Conservation (phyloP, 2,113 vertebrate genomes). For the Macquaria australasica region DNA sequence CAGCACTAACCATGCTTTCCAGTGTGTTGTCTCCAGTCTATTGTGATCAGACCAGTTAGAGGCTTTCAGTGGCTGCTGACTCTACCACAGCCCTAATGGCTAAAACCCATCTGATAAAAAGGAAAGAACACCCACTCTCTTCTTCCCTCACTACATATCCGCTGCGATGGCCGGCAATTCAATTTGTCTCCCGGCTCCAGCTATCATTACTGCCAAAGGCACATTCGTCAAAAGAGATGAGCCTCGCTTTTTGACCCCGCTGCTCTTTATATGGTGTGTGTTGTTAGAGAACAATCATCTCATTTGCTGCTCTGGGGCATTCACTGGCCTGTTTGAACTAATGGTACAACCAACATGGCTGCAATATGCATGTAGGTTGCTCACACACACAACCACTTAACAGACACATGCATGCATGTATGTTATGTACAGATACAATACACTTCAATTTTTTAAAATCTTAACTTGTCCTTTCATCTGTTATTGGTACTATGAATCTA, state of each 20-base stretch:
- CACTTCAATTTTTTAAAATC: background rate
- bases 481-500: background rate
- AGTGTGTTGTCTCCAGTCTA: conserved; percentile 13
- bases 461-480: background rate
- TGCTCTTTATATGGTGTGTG: conserved; percentile 27
- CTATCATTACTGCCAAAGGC: conserved; percentile 58
- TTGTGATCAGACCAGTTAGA: conserved; percentile 38
- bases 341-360: background rate
- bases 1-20: conserved; percentile 1
- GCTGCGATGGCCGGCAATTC: conserved; percentile 56
- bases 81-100: conserved; percentile 48
- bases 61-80: conserved; percentile 47
- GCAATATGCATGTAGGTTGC: background rate
- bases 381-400: background rate
- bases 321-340: conserved; percentile 14
- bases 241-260: conserved; percentile 20
- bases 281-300: conserved; percentile 37
- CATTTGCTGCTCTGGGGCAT: conserved; percentile 23
- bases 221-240: conserved; percentile 59
- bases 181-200: conserved; percentile 58
- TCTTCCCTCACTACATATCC: conserved; percentile 58
- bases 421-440: background rate
- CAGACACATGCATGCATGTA: background rate
- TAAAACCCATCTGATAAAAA: conserved; percentile 69
- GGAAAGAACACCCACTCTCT: conserved; percentile 61